Percentiles rank a stretch among this genome's conserved stretches.
Conservation (phyloP, 2,113 vertebrate genomes). For the Cebidichthys violaceus region DNA sequence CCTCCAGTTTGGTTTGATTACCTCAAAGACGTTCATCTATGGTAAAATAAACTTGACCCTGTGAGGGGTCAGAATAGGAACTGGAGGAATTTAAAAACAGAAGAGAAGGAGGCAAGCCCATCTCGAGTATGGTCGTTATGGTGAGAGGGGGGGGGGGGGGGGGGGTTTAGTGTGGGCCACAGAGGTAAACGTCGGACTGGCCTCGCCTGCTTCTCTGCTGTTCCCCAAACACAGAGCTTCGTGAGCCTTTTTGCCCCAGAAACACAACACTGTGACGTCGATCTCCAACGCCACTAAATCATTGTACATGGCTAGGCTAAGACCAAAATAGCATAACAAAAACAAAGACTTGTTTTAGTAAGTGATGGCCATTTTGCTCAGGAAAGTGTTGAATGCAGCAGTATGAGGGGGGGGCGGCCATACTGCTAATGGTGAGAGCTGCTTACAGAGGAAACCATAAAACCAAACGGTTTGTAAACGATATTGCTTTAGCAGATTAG, state of each 20-base stretch:
- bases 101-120: conserved; percentile 71
- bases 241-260: conserved; percentile 63
- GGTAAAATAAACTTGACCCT: background rate
- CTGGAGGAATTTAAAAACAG: conserved; percentile 34
- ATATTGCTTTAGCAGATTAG: conserved; percentile 80
- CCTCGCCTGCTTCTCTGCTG: conserved; percentile 68
- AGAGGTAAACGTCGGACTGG: conserved; percentile 48
- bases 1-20: conserved; percentile 32
- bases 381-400: conserved; percentile 75
- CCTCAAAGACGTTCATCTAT: conserved; percentile 8
- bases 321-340: conserved; percentile 70
- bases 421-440: conserved; percentile 75
- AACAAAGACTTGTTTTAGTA: conserved; percentile 71
- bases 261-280: conserved; percentile 65
- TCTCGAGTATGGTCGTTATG: conserved; percentile 50
- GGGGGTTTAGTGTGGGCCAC: conserved; percentile 44
- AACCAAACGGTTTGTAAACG: conserved; percentile 60
- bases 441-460: conserved; percentile 63
- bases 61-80: background rate
- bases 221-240: conserved; percentile 80
- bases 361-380: conserved; percentile 68
- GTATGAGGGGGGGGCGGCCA: conserved; percentile 73
- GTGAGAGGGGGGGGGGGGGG: conserved; percentile 35
- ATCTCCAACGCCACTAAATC: conserved; percentile 36
- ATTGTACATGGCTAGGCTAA: conserved; percentile 25